These are phyloP conservation scores for Melanerpes formicivorus DNA, from an alignment of 2,113 vertebrate species.

Conservation along the genomic window DNA sequence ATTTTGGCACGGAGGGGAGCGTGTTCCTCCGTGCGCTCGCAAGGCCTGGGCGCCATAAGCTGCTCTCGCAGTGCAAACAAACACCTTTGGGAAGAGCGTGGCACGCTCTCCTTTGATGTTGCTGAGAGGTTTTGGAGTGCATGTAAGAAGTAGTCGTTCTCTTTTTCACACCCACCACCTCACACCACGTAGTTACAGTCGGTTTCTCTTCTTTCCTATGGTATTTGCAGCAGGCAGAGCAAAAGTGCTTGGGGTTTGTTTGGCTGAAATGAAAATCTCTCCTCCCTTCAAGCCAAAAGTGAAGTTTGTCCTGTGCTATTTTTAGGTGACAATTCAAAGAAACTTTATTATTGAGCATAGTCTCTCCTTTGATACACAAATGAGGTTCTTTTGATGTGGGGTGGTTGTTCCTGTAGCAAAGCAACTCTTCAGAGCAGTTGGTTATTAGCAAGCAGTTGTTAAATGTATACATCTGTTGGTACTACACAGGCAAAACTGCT, in stretches of 20 bases:
- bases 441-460: constrained; percentile 49
- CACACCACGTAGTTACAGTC: background rate
- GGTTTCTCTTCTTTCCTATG: constrained; percentile 31
- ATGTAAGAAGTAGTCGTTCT: constrained; percentile 3
- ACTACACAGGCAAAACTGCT: background rate
- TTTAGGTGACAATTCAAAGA: constrained; percentile 41
- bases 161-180: constrained; percentile 33
- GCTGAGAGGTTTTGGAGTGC: constrained; percentile 24
- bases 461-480: background rate
- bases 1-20: background rate
- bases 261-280: constrained; percentile 2
- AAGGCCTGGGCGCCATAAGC: background rate
- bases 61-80: constrained; percentile 49
- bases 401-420: constrained; percentile 21
- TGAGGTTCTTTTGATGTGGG: constrained; percentile 55
- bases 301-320: constrained; percentile 13
- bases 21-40: background rate
- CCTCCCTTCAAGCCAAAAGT: constrained; percentile 25
- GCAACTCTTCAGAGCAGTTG: background rate
- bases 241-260: background rate
- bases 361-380: constrained; percentile 63
- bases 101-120: constrained; percentile 42
- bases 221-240: background rate
- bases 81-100: constrained; percentile 21
- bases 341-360: background rate